These are phyloP conservation scores for Pongo pygmaeus DNA, from an alignment of 2,113 vertebrate genomes.

Conservation along the genomic window DNA sequence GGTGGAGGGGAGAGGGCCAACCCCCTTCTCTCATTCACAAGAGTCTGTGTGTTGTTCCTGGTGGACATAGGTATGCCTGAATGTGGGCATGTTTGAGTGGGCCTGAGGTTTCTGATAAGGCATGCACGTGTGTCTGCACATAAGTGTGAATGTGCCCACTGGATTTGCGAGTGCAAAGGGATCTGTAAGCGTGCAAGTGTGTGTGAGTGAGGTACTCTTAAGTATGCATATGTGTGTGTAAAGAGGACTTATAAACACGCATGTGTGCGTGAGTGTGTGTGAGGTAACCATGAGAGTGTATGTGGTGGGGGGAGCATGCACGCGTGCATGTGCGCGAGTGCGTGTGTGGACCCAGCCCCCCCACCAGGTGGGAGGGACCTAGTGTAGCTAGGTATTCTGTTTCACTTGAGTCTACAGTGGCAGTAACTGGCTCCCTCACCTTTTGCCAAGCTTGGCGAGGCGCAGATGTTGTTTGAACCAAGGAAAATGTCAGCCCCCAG, in stretches of 20 bases:
- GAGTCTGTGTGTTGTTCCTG: fast-evolving
- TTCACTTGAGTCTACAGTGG: constrained; percentile 23
- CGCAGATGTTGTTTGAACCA: constrained; percentile 78
- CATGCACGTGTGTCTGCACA: fast-evolving
- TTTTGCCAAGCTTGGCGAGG: constrained; percentile 61
- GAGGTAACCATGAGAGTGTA: background rate
- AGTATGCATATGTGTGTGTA: background rate
- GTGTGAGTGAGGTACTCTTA: too few relatives aligned
- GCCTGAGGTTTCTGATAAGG: background rate
- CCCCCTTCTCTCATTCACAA: background rate
- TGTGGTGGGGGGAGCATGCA: background rate
- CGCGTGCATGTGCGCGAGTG: too few relatives aligned
- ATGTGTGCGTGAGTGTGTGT: background rate
- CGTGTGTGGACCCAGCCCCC: background rate
- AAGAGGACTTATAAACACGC: background rate
- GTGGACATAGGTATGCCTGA: background rate
- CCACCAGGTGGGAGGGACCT: background rate
- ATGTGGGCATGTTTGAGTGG: too few relatives aligned
- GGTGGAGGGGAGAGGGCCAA: background rate
- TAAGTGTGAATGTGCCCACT: fast-evolving
- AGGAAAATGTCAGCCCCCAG: constrained; percentile 79
- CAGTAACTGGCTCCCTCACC: constrained; percentile 64
- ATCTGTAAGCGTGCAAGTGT: background rate
- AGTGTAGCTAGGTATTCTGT: background rate
- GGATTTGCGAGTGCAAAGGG: too few relatives aligned